phyloP scores from a whole-genome alignment of 1,140 invertebrate genomes.

The Diprion similis region DNA sequence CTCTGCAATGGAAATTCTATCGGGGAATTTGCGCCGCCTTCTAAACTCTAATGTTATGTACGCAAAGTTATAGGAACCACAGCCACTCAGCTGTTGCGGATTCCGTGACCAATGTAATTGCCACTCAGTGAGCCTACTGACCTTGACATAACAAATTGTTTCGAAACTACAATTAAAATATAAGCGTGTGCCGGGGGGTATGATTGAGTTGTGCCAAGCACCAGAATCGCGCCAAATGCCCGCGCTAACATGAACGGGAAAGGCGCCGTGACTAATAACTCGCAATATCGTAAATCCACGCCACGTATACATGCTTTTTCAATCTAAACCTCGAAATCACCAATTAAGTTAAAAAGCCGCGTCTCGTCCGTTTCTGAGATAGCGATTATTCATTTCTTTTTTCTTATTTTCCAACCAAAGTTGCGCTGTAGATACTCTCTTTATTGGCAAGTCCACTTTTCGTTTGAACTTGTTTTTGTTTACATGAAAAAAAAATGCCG shows the following conservation, averaged over 20 bases:
- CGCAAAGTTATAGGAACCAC: background rate
- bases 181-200: constrained; percentile 51
- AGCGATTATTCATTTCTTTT: too few species aligned
- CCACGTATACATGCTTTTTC: too few species aligned
- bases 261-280: constrained; percentile 5
- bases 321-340: background rate
- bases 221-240: constrained; percentile 35
- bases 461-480: too few species aligned
- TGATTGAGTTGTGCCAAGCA: constrained; percentile 61
- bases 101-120: constrained; percentile 60
- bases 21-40: background rate
- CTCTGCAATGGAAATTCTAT: background rate
- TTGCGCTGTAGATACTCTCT: too few species aligned
- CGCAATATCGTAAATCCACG: constrained; percentile 7
- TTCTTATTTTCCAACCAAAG: too few species aligned
- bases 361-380: too few species aligned
- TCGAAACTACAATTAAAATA: constrained; percentile 61
- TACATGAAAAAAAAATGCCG: too few species aligned
- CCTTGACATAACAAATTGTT: constrained; percentile 63
- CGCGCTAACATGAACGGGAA: background rate
- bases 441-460: too few species aligned
- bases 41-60: background rate
- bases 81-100: constrained; percentile 54
- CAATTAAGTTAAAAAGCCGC: background rate
- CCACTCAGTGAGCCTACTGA: constrained; percentile 41